A percentile compares a stretch with the other conserved stretches of the same genome.
phyloP scores from a whole-genome alignment of 2,888 invertebrate genomes.

The Limnephilus auricula region DNA sequence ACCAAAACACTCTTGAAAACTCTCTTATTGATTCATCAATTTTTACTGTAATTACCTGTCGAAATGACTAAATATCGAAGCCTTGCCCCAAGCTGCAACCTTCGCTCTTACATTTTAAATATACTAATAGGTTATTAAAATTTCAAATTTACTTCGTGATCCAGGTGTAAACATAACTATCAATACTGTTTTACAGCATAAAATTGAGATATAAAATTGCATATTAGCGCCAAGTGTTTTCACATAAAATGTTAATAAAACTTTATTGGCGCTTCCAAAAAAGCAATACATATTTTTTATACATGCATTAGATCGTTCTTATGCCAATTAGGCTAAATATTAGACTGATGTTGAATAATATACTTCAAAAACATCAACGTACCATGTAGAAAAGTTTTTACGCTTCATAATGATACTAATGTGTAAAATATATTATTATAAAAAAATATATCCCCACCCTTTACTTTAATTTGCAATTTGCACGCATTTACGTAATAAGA shows the following conservation, averaged over 20 bases:
- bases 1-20: not conserved
- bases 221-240: conserved; percentile 14
- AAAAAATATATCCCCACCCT: not conserved
- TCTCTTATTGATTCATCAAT: conserved; percentile 27
- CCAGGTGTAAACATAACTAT: conserved; percentile 36
- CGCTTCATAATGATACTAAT: not conserved
- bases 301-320: not conserved
- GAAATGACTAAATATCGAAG: conserved; percentile 8
- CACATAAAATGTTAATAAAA: not conserved
- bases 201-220: conserved; percentile 18
- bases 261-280: not conserved
- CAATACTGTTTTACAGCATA: not conserved
- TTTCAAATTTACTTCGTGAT: conserved; percentile 31
- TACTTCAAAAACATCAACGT: not conserved
- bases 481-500: not conserved
- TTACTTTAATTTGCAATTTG: not conserved
- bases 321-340: not conserved
- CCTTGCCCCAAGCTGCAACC: conserved; percentile 9
- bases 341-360: not conserved
- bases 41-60: conserved; percentile 32
- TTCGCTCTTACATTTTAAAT: not conserved
- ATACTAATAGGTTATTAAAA: conserved; percentile 31
- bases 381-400: not conserved
- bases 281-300: not conserved
- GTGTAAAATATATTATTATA: not conserved